Evolutionary conservation across 2,888 invertebrate genomes (phyloP), one percentile per base, ranked within the genome.

Genomic region (Dasypogon diadema): DNA sequence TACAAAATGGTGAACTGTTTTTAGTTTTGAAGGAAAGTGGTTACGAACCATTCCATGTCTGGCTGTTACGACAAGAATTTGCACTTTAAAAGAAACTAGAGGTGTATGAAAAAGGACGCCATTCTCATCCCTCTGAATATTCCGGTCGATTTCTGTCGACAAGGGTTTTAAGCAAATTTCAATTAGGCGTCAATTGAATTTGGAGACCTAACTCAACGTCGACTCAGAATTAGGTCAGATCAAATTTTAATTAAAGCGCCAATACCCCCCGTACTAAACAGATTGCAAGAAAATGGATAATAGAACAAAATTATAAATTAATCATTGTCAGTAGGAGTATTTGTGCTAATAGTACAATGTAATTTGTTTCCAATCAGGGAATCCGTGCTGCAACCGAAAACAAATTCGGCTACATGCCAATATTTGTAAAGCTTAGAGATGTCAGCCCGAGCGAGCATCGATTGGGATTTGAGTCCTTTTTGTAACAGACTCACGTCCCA

Each of bases 171-270:
- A 60, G 37, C 37, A 60, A 60, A 37, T 60, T 60, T 60, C 60
- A 60, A 37, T 60, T 60, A 60, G 18, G 37, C 16, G 26, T 60
- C 60, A 37, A 60, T 60, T 21, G 42, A 60, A 37, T 37, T 60
- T 42, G 5, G 37, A 21, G 37, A 34, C 37, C 60, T 60, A 37
- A 60, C 21, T 60, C 30, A 30, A 42, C 12, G 42, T 42, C 12
- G 42, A 10, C 37, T 18, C 21, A 8, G 60, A 37, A 60, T 16
- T 60, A 21, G 60, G 37, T 37, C 18, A 60, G 26, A 60, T 60
- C 37, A 18, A 22, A 60, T 16, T 21, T 60, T 37, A 60, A 37
- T 60, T 60, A 60, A 60, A 60, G n/a, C n/a, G 2, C 42, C 2
- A 12, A 12, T 42, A 12, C 2, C n/a, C n/a, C 34, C n/a, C 10